A percentile compares a stretch with the other conserved stretches of the same genome.
Evolutionary conservation across 1,140 invertebrate species (phyloP).

Genomic region (Papilio dardanus): DNA sequence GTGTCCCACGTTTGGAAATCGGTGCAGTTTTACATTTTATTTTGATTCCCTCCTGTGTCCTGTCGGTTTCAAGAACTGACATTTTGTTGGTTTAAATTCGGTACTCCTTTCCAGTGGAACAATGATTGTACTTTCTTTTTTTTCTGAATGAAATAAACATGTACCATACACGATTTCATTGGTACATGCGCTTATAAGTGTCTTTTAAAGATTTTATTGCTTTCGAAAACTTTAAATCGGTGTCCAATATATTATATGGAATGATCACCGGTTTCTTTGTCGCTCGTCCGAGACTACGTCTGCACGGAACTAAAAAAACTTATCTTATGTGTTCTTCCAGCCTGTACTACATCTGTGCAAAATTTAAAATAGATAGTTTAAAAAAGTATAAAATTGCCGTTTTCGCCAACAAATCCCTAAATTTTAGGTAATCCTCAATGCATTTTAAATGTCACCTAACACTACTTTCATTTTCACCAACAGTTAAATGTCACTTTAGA

Average conservation of each 20-base stretch:
- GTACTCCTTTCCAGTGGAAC: not conserved
- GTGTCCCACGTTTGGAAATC: not conserved
- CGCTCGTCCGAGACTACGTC: no score
- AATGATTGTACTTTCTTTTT: slow-evolving; percentile 22
- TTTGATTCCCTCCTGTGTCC: not conserved
- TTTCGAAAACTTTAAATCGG: not conserved
- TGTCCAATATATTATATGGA: slow-evolving; percentile 17
- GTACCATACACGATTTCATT: not conserved
- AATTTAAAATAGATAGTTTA: no score
- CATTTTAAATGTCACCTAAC: no score
- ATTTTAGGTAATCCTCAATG: no score
- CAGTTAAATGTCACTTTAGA: no score
- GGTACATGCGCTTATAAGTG: slow-evolving; percentile 8
- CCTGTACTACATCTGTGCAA: no score
- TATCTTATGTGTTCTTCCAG: no score
- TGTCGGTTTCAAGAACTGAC: not conserved
- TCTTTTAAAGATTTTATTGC: slow-evolving; percentile 7
- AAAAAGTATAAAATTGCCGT: no score
- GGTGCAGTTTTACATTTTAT: not conserved
- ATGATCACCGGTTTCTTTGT: no score
- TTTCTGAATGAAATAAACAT: slow-evolving; percentile 27
- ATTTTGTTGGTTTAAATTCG: slow-evolving; percentile 20
- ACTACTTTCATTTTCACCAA: no score
- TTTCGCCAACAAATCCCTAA: no score
- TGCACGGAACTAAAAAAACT: no score